Percentiles rank a stretch among this genome's conserved stretches.
Conservation (phyloP, 2,113 vertebrate species). For the Corythornis cristatus region DNA sequence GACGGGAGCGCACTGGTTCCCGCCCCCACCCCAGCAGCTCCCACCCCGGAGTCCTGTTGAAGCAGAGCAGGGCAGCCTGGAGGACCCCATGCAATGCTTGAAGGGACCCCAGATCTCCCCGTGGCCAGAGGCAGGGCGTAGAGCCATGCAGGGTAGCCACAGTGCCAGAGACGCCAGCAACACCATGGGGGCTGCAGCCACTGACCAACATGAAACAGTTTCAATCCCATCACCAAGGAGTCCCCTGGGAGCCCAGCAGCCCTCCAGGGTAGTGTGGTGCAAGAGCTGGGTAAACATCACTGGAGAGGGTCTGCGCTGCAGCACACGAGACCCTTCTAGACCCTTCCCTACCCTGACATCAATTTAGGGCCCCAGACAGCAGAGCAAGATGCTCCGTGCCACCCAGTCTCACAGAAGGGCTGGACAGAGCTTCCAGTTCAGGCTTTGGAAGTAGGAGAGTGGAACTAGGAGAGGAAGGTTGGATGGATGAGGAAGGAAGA, state of each 20-base stretch:
- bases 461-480: neutral
- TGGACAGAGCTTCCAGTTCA: neutral
- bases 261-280: neutral
- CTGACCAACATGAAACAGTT: neutral
- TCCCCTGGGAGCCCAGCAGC: neutral
- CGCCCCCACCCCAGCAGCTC: neutral
- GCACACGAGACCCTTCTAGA: neutral
- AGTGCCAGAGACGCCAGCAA: constrained; percentile 40
- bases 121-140: neutral
- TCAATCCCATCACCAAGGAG: rapidly evolving
- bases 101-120: neutral
- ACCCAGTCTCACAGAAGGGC: rapidly evolving
- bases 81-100: rapidly evolving
- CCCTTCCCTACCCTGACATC: neutral
- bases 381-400: rapidly evolving
- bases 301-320: neutral
- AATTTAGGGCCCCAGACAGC: neutral
- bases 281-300: neutral
- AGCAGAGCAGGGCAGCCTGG: neutral
- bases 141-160: constrained; percentile 48
- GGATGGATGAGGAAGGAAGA: neutral
- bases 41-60: rapidly evolving
- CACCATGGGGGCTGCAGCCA: neutral
- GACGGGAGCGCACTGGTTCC: neutral
- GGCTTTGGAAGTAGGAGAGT: neutral